These are phyloP conservation scores for Pterostichus niger DNA, from an alignment of 2,888 invertebrate genomes.

Conservation along the genomic window DNA sequence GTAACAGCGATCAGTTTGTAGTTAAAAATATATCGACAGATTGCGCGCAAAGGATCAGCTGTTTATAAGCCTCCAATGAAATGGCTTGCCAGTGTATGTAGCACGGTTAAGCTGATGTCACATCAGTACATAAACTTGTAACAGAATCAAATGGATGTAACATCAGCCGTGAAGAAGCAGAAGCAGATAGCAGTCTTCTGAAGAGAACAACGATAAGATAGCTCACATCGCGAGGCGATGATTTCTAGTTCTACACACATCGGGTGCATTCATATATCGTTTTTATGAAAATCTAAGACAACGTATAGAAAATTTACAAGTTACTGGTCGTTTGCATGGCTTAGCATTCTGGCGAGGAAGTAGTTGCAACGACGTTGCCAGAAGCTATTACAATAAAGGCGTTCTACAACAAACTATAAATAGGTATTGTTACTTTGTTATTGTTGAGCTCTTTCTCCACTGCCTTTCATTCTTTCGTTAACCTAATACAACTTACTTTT, in stretches of 20 bases:
- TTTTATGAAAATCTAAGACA: slow-evolving; percentile 72
- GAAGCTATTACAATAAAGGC: slow-evolving; percentile 46
- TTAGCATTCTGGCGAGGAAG: not conserved
- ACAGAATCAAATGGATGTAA: too few species aligned
- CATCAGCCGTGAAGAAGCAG: too few species aligned
- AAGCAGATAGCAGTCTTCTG: not conserved
- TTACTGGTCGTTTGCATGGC: slow-evolving; percentile 73
- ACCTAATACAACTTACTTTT: slow-evolving; percentile 47
- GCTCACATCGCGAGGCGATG: slow-evolving; percentile 54
- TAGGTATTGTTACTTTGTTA: slow-evolving; percentile 60
- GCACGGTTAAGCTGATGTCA: not conserved
- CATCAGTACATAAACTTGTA: not conserved
- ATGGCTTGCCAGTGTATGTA: not conserved
- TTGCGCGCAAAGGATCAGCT: not conserved
- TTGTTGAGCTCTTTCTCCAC: slow-evolving; percentile 58
- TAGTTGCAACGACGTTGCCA: not conserved
- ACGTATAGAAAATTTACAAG: slow-evolving; percentile 75
- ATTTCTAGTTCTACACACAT: slow-evolving; percentile 60
- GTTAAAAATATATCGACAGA: too few species aligned
- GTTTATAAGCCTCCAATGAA: too few species aligned
- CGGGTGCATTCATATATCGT: slow-evolving; percentile 63
- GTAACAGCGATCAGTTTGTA: too few species aligned
- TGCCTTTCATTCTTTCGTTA: slow-evolving; percentile 42
- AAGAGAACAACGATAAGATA: slow-evolving; percentile 47
- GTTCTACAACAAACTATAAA: slow-evolving; percentile 61